Conservation (phyloP, 2,113 vertebrate species). For the Crypturellus undulatus region DNA sequence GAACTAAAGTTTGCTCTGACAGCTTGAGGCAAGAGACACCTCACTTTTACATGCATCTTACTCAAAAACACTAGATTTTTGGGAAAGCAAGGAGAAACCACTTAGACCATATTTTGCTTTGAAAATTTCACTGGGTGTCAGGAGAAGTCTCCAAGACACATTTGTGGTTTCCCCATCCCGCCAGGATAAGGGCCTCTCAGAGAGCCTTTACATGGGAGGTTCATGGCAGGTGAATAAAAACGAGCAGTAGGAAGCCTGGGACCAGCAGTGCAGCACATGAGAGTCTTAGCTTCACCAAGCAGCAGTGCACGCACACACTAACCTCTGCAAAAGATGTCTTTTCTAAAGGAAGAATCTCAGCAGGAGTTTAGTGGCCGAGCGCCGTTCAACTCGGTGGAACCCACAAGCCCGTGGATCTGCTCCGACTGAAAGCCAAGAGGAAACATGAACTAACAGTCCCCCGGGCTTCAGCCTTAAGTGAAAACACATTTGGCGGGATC, state of each 20-base stretch:
- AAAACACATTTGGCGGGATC: slow-evolving; percentile 37
- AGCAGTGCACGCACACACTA: neutral
- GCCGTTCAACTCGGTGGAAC: neutral
- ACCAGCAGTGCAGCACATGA: neutral
- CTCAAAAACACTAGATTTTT: neutral
- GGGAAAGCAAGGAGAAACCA: neutral
- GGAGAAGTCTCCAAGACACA: neutral
- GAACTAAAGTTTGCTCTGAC: neutral
- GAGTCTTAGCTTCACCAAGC: neutral
- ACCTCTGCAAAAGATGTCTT: neutral
- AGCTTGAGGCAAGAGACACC: neutral
- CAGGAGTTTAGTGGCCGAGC: neutral
- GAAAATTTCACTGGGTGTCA: neutral
- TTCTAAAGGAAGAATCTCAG: neutral
- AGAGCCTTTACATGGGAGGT: neutral
- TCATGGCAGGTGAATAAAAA: neutral
- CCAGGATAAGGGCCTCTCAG: rapidly evolving
- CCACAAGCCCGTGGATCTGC: neutral
- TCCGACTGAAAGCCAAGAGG: slow-evolving; percentile 28
- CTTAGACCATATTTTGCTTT: neutral
- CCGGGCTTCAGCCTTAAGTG: neutral
- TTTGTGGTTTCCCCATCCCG: neutral
- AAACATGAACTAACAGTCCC: neutral
- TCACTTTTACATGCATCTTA: neutral
- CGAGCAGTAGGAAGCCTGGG: neutral